phyloP scores from a whole-genome alignment of 2,888 invertebrate species.

The Belgica antarctica region DNA sequence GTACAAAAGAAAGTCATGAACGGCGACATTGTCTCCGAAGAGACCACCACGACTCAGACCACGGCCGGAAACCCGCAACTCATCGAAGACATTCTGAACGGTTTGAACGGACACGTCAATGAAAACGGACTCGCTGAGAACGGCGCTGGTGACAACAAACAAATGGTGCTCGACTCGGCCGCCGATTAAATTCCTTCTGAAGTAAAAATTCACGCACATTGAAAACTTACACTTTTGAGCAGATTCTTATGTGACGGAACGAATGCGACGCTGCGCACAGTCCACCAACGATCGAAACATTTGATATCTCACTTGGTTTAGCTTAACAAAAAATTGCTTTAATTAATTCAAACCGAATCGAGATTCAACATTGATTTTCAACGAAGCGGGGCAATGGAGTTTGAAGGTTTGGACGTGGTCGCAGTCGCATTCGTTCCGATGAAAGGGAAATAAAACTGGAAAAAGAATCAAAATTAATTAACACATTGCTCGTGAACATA shows the following conservation, averaged over 20 bases:
- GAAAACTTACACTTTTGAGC: constrained; percentile 5
- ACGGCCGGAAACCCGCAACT: neutral
- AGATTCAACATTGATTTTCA: neutral
- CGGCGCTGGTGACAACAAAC: neutral
- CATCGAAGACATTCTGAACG: constrained; percentile 11
- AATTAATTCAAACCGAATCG: neutral
- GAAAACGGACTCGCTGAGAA: constrained; percentile 25
- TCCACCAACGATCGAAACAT: too few species aligned
- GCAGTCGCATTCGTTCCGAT: too few species aligned
- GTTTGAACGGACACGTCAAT: constrained; percentile 21
- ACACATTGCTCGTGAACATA: neutral
- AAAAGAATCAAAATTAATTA: neutral
- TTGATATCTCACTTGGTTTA: neutral
- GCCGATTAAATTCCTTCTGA: constrained; percentile 11
- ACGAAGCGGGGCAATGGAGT: too few species aligned
- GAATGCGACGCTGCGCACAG: neutral
- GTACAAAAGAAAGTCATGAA: constrained; percentile 33
- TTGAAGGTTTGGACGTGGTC: too few species aligned
- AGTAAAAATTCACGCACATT: constrained; percentile 1
- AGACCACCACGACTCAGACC: constrained; percentile 22
- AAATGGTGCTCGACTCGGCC: constrained; percentile 26
- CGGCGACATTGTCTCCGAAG: constrained; percentile 25
- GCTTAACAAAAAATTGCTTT: neutral
- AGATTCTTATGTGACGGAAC: neutral
- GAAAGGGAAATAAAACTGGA: too few species aligned